Base-by-base conservation (phyloP, 2,888 invertebrate genomes). In the Camponotus fellah region DNA sequence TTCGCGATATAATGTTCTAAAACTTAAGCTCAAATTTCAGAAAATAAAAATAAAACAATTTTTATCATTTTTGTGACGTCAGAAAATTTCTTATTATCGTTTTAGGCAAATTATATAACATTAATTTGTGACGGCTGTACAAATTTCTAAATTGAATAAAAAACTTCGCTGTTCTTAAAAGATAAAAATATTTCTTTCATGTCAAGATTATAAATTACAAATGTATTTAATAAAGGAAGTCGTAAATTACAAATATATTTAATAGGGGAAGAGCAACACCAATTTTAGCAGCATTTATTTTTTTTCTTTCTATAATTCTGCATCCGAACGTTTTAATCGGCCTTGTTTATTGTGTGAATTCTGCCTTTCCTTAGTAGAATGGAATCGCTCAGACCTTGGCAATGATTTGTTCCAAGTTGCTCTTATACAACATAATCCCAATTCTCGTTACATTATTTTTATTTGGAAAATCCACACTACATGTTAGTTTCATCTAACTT, bases 381-480 rank as follows among this genome's bases (percentile, higher is more conserved):
- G n/a, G 6, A 76, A 85, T 83, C 40, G 17, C 2, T 81, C 26
- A 37, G 81, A 79, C 83, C 87, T 87, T 85, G 83, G 9, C 82
- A 85, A 40, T 85, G 86, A 83, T 83, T 85, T 74, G 74, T 17
- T 66, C 9, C 9, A 12, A 71, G 34, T 74, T 17, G n/a, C 8
- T 6, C 34, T 53, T 60, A 60, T 26, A 46, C 9, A 10, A 69
- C n/a, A 14, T 8, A 10, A 34, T 37, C 2, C 26, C 0, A 43
- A 79, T 79, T 79, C 43, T 71, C 49, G 17, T 79, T 62, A 37
- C 2, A 46, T 12, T 71, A 10, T 37, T 71, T 71, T 60, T 60
- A 34, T 46, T 71, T 58, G 60, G 26, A 40, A 21, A 71, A 60
- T 46, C 14, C 8, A 80, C 71, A 46, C n/a, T 58, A 69, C 26